phyloP scores from a whole-genome alignment of 2,113 vertebrate genomes.

The Gavialis gangeticus region DNA sequence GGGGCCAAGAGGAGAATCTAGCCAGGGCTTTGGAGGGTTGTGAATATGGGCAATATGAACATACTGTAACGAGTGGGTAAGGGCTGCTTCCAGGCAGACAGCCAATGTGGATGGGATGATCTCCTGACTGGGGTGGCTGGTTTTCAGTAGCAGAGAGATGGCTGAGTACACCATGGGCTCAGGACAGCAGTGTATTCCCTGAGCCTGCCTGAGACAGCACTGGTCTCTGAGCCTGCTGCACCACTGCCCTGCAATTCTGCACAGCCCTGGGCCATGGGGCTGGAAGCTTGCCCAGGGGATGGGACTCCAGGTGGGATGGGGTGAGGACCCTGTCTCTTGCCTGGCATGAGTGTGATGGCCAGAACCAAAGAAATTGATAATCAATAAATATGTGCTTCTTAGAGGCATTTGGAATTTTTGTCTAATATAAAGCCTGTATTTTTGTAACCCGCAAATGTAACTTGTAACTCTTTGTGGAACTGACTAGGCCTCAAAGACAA shows the following conservation, averaged over 20 bases:
- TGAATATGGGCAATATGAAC: no score
- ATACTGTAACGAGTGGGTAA: neutral
- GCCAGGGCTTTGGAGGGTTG: neutral
- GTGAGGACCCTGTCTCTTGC: neutral
- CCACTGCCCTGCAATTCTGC: no score
- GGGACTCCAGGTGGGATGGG: rapidly evolving
- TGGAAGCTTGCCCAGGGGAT: rapidly evolving
- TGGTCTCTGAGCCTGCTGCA: no score
- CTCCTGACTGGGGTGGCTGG: neutral
- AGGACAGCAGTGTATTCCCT: no score
- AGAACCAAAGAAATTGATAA: no score
- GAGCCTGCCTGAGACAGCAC: no score
- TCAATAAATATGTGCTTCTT: no score
- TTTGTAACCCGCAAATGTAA: no score
- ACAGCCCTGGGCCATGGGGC: neutral
- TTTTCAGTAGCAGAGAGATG: neutral
- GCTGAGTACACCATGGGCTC: neutral
- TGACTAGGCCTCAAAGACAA: no score
- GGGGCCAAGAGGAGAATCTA: neutral
- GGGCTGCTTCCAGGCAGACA: neutral
- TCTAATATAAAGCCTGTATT: no score
- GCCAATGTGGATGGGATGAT: neutral
- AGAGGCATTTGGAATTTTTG: no score
- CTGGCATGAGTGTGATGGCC: neutral
- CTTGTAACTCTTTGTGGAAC: no score